Base-by-base conservation (phyloP, 2,888 invertebrate species). In the Camponotus fellah region DNA sequence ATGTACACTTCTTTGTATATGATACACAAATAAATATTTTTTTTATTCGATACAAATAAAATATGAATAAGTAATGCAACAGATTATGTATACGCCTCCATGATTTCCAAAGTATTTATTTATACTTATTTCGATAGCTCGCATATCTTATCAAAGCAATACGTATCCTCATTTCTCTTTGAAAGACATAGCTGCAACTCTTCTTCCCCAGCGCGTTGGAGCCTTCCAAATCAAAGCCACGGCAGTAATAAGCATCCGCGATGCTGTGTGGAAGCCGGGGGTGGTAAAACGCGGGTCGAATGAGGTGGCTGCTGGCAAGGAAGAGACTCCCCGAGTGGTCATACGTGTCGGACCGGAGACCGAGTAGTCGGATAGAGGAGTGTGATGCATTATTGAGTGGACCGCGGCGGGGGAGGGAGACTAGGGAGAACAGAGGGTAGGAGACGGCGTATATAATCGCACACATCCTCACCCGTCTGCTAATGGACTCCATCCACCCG, bases 341-440 rank as follows among this genome's bases (percentile, higher is more conserved):
- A 92, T 92, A 92, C 91, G 91, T 90, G 90, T 83, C 80, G 89
- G 88, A 88, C 87, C 71, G 88, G 92, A 91, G 92, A 92, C 87
- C 86, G 90, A 87, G 87, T 82, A 84, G 83, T 85, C 87, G 90
- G 90, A 90, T 89, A 91, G 91, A 89, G 92, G 90, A 89, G 92
- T 92, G 91, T 92, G 94, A 94, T 94, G 94, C 94, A 94, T 94
- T 95, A 95, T 95, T 94, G 94, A 95, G 94, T 94, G 93, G 93
- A 91, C 92, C 86, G 92, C 91, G 91, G 89, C 89, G 88, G 68
- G 58, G 69, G 79, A 86, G 86, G 82, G 86, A 85, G 90, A 86
- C 90, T 89, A 81, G 90, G 89, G 66, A 37, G 62, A 65, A 86
- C 85, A 82, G 87, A 88, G 90, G 87, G 90, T 89, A 82, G 90